Evolutionary conservation across 2,113 vertebrate species (phyloP).

Genomic region (Raja brachyura): DNA sequence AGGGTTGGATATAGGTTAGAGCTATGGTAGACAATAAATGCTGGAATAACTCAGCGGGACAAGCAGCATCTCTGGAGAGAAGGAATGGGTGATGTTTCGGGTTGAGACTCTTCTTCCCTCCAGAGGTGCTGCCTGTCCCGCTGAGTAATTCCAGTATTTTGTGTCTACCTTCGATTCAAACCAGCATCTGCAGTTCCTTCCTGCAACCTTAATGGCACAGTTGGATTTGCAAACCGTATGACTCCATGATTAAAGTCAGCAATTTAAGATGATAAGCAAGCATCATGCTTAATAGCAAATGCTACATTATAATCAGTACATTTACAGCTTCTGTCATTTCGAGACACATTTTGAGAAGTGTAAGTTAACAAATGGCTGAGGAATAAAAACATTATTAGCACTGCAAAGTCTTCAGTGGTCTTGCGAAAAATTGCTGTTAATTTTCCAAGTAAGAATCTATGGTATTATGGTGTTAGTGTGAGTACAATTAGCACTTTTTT

Average conservation of each 20-base stretch:
- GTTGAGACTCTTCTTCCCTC: too few species aligned
- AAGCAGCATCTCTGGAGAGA: too few species aligned
- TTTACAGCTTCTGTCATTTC: background rate
- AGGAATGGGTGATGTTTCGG: too few species aligned
- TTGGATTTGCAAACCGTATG: background rate
- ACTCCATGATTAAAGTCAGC: background rate
- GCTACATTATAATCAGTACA: background rate
- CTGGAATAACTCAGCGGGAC: too few species aligned
- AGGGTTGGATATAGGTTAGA: background rate
- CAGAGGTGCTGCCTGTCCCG: too few species aligned
- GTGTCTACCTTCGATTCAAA: too few species aligned
- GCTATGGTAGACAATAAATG: background rate
- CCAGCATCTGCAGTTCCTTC: too few species aligned
- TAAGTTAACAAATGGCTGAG: background rate
- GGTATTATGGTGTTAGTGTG: background rate
- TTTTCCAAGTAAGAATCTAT: background rate
- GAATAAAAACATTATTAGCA: slow-evolving; percentile 13
- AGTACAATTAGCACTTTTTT: slow-evolving; percentile 22
- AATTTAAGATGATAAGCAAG: slow-evolving; percentile 3
- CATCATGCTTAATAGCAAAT: background rate
- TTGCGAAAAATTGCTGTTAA: slow-evolving; percentile 13
- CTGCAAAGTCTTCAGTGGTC: background rate
- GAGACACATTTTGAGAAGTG: background rate
- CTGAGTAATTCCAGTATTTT: too few species aligned
- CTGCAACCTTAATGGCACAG: background rate